These are phyloP conservation scores for Itoplectis maculator DNA, from an alignment of 2,888 invertebrate genomes.

Conservation along the genomic window DNA sequence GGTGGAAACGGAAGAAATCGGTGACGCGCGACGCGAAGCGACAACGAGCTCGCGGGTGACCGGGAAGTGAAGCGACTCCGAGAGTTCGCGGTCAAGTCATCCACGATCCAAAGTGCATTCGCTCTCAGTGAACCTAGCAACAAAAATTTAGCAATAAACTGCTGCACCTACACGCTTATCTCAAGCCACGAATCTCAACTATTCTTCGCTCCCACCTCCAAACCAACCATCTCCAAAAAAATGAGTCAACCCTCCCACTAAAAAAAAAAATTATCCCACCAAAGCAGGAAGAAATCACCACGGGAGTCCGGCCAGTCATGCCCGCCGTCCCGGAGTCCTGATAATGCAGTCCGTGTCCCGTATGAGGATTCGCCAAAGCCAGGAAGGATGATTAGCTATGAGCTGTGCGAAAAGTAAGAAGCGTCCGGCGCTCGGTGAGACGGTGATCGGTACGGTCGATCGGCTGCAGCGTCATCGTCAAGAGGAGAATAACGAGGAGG, in stretches of 20 bases:
- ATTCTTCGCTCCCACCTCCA: too few relatives aligned
- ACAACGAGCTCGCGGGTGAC: not conserved
- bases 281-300: too few relatives aligned
- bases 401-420: constrained; percentile 63
- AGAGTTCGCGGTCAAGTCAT: not conserved
- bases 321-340: too few relatives aligned
- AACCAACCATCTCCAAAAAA: too few relatives aligned
- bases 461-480: constrained; percentile 42
- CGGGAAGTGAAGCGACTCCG: not conserved
- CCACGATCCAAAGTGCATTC: not conserved
- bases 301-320: too few relatives aligned
- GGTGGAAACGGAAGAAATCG: constrained; percentile 2
- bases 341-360: too few relatives aligned
- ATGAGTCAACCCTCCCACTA: too few relatives aligned
- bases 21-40: not conserved
- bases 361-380: not conserved
- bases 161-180: not conserved
- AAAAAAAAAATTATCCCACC: too few relatives aligned
- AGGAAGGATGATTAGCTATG: constrained; percentile 64
- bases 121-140: too few relatives aligned
- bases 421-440: constrained; percentile 47
- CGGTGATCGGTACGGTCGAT: constrained; percentile 2
- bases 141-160: too few relatives aligned
- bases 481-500: constrained; percentile 41
- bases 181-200: not conserved